phyloP scores from a whole-genome alignment of 2,113 vertebrate species.

The Podarcis muralis region DNA sequence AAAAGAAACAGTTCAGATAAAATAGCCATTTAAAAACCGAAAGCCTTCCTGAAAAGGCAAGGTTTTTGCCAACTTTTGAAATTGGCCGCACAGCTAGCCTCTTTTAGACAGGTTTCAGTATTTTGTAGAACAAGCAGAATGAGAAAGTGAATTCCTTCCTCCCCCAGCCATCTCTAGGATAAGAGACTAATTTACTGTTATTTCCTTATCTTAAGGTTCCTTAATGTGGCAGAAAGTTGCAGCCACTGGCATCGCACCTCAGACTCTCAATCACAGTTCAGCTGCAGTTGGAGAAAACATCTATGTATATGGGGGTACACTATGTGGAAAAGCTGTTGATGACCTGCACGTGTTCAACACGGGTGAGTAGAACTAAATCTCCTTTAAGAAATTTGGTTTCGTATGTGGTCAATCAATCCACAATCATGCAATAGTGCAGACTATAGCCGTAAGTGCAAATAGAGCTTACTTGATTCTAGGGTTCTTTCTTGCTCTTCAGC shows the following conservation, averaged over 20 bases:
- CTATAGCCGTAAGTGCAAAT: neutral
- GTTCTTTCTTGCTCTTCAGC: too few relatives aligned
- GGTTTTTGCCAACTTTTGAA: too few relatives aligned
- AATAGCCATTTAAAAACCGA: too few relatives aligned
- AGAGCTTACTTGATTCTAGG: neutral
- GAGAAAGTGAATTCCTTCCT: neutral
- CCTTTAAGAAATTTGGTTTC: neutral
- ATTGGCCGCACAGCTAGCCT: neutral
- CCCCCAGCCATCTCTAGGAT: neutral
- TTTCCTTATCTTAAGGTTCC: slow-evolving; percentile 56
- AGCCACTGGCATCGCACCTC: slow-evolving; percentile 54
- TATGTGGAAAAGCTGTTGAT: slow-evolving; percentile 53
- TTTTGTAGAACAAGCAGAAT: neutral
- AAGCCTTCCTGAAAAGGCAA: too few relatives aligned
- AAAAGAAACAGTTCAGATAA: too few relatives aligned
- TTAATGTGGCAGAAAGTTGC: slow-evolving; percentile 70
- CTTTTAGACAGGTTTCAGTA: neutral
- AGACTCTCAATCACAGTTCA: slow-evolving; percentile 67
- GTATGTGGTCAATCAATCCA: neutral
- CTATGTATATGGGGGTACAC: slow-evolving; percentile 68
- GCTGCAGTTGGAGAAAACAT: slow-evolving; percentile 68
- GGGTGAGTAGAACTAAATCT: slow-evolving; percentile 54
- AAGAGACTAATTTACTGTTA: neutral
- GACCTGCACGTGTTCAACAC: slow-evolving; percentile 78
- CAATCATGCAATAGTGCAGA: neutral